phyloP scores from a whole-genome alignment of 2,797 vertebrate species.

The Microctenopoma steveboyesi region DNA sequence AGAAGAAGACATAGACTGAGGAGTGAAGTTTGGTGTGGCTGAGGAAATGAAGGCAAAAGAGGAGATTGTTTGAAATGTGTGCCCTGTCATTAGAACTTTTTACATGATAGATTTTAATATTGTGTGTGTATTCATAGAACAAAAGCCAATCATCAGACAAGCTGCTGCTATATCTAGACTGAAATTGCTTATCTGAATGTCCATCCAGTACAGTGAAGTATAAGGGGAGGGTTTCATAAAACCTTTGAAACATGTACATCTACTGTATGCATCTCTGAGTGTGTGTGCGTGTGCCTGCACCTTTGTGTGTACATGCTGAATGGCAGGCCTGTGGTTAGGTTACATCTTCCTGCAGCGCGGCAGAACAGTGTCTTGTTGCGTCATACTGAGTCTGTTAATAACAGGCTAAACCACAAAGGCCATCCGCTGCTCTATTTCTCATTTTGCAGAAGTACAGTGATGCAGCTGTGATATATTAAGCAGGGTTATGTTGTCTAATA shows the following conservation, averaged over 20 bases:
- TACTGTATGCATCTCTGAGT: slow-evolving; percentile 21
- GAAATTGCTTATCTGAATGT: slow-evolving; percentile 27
- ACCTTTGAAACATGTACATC: slow-evolving; percentile 42
- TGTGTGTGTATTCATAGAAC: slow-evolving; percentile 8
- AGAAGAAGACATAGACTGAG: neutral
- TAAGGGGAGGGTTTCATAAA: slow-evolving; percentile 31
- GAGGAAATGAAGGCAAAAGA: slow-evolving; percentile 21
- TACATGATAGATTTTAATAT: slow-evolving; percentile 17
- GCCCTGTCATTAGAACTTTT: slow-evolving; percentile 1
- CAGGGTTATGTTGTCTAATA: slow-evolving; percentile 33
- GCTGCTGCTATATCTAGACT: slow-evolving; percentile 21
- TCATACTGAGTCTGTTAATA: slow-evolving; percentile 80
- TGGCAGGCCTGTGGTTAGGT: slow-evolving; percentile 79
- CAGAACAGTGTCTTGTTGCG: slow-evolving; percentile 77
- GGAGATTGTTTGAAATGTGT: slow-evolving; percentile 27
- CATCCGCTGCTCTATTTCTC: slow-evolving; percentile 75
- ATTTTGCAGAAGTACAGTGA: slow-evolving; percentile 63
- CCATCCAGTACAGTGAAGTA: neutral
- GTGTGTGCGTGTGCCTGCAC: slow-evolving; percentile 25
- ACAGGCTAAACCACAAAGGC: slow-evolving; percentile 80
- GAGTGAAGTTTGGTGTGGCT: slow-evolving; percentile 11
- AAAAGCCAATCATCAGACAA: slow-evolving; percentile 23
- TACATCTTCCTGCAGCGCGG: slow-evolving; percentile 79
- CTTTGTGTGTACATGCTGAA: slow-evolving; percentile 64
- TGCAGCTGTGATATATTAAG: slow-evolving; percentile 62